Conservation (phyloP, 1,140 invertebrate genomes). For the Phthorimaea operculella region DNA sequence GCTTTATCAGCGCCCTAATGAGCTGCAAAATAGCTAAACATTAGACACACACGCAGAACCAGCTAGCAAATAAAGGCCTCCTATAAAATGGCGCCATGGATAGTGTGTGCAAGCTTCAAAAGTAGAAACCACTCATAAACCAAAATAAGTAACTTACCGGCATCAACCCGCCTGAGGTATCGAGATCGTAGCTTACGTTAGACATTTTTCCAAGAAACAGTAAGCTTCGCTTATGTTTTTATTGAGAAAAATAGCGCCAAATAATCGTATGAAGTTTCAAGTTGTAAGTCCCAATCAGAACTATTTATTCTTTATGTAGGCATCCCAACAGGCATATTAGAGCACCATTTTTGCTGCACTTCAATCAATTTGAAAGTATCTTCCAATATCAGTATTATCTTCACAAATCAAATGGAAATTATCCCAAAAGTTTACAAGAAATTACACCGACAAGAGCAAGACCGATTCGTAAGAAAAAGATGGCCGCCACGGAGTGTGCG, state of each 20-base stretch:
- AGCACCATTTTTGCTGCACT: too few relatives aligned
- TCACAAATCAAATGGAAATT: too few relatives aligned
- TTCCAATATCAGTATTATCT: too few relatives aligned
- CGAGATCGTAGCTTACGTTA: slow-evolving; percentile 59
- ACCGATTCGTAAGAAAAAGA: slow-evolving; percentile 11
- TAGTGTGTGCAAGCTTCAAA: slow-evolving; percentile 8
- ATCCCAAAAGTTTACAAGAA: neutral
- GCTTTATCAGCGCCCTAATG: slow-evolving; percentile 88
- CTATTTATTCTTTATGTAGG: too few relatives aligned
- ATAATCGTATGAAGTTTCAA: neutral
- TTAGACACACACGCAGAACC: neutral
- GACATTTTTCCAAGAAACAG: slow-evolving; percentile 32
- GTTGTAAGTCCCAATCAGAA: too few relatives aligned
- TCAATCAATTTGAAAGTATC: too few relatives aligned
- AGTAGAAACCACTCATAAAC: slow-evolving; percentile 11
- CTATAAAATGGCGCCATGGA: slow-evolving; percentile 28
- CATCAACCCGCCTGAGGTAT: slow-evolving; percentile 63
- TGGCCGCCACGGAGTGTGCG: slow-evolving; percentile 11
- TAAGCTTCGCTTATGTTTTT: slow-evolving; percentile 10
- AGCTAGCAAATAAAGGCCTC: neutral
- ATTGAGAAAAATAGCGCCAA: slow-evolving; percentile 12
- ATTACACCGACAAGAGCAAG: slow-evolving; percentile 2
- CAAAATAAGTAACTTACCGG: slow-evolving; percentile 39
- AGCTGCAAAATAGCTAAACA: slow-evolving; percentile 69
- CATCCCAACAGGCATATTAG: too few relatives aligned